phyloP scores from a whole-genome alignment of 2,113 vertebrate genomes.

The Sphyrna mokarran region DNA sequence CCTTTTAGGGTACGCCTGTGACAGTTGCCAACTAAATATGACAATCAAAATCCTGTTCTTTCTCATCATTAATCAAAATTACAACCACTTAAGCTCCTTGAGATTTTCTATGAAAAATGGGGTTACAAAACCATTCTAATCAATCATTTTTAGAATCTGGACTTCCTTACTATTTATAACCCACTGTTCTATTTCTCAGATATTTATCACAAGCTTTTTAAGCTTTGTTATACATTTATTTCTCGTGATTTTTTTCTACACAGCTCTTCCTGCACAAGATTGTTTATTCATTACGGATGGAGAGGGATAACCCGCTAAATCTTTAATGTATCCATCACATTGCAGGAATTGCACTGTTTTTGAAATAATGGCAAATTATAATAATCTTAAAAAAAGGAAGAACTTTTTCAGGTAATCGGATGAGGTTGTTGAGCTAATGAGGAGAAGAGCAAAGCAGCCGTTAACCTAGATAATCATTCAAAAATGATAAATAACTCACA shows the following conservation, averaged over 20 bases:
- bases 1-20: background rate
- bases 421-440: background rate
- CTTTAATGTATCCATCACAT: background rate
- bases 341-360: background rate
- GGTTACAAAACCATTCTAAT: background rate
- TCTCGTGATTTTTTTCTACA: background rate
- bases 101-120: background rate
- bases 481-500: background rate
- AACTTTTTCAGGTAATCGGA: background rate
- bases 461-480: background rate
- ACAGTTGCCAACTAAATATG: background rate
- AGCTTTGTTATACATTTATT: background rate
- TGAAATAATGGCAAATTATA: background rate
- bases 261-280: background rate
- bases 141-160: background rate
- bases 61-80: constrained; percentile 11
- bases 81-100: background rate
- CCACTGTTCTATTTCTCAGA: background rate
- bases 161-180: background rate
- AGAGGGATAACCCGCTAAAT: background rate
- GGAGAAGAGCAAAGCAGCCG: background rate
- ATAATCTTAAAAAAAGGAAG: background rate
- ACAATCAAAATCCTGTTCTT: background rate
- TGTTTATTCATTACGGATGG: background rate
- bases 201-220: background rate